Conservation (phyloP, 2,888 invertebrate species). For the Pomacea canaliculata region DNA sequence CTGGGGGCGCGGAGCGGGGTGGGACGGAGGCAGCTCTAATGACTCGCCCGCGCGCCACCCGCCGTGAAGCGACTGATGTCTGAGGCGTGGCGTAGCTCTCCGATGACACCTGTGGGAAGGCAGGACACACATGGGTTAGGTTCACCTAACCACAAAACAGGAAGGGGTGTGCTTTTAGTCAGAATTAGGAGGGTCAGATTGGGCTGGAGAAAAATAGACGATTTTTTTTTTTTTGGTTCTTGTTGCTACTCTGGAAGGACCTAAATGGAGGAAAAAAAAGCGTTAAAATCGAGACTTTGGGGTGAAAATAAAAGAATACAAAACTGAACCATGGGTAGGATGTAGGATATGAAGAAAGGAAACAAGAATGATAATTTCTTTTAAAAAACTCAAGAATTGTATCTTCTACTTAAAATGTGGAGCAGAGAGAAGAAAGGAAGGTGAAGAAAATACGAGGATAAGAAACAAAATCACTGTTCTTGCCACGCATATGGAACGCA, state of each 20-base stretch:
- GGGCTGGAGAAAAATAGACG: no score
- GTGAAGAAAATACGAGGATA: background rate
- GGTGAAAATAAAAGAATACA: background rate
- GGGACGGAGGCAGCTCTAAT: conserved; percentile 26
- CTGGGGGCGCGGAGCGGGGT: conserved; percentile 20
- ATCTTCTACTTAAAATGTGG: background rate
- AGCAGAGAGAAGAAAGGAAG: conserved; percentile 23
- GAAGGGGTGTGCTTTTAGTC: no score
- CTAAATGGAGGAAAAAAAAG: background rate
- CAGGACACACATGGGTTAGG: conserved; percentile 32
- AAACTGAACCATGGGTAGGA: no score
- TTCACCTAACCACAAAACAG: background rate
- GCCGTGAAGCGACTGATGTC: conserved; percentile 51
- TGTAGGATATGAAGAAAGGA: background rate
- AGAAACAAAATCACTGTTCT: conserved; percentile 1
- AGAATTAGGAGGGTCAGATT: no score
- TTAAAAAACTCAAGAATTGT: background rate
- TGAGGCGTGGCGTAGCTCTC: conserved; percentile 54
- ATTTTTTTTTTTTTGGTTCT: no score
- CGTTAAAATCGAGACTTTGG: background rate
- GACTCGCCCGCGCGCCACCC: conserved; percentile 37
- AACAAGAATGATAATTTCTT: background rate
- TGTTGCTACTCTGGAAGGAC: background rate
- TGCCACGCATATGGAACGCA: no score
- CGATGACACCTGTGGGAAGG: conserved; percentile 53